Percentiles rank a stretch among this genome's conserved stretches.
Evolutionary conservation across 2,113 vertebrate genomes (phyloP).

Genomic region (Prunella fulvescens): DNA sequence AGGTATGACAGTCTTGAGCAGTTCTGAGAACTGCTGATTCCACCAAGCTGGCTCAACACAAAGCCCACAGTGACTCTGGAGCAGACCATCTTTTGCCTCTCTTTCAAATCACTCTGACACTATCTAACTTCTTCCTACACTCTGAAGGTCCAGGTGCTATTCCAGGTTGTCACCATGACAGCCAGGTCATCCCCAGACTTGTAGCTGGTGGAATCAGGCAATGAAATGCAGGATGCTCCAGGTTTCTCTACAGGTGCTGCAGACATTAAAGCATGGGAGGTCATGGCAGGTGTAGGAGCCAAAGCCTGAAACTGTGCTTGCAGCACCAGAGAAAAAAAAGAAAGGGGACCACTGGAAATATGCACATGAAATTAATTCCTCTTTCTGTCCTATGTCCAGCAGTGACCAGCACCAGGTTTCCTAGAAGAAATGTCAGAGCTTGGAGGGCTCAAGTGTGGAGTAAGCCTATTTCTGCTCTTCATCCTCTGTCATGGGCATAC

Average conservation of each 20-base stretch:
- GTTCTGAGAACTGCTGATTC: background rate
- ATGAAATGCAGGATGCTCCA: background rate
- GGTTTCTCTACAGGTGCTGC: background rate
- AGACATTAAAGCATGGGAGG: background rate
- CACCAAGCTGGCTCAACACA: background rate
- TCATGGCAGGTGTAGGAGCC: background rate
- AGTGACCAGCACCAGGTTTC: background rate
- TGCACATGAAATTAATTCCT: rapidly evolving
- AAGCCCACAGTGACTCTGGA: background rate
- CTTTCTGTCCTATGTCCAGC: background rate
- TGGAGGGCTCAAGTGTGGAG: background rate
- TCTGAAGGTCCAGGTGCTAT: background rate
- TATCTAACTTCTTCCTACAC: background rate
- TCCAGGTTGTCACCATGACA: background rate
- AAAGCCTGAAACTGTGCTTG: background rate
- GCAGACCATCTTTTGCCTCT: background rate
- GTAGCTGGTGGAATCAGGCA: background rate
- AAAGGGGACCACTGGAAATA: background rate
- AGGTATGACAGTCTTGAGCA: background rate
- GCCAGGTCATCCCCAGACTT: background rate
- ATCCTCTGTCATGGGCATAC: background rate
- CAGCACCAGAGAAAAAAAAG: background rate
- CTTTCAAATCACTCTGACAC: background rate
- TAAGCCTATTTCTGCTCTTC: background rate
- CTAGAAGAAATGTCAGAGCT: background rate